Conservation (phyloP, 53 echinoderm and acorn worm species). For the Hippasteria phrygiana region DNA sequence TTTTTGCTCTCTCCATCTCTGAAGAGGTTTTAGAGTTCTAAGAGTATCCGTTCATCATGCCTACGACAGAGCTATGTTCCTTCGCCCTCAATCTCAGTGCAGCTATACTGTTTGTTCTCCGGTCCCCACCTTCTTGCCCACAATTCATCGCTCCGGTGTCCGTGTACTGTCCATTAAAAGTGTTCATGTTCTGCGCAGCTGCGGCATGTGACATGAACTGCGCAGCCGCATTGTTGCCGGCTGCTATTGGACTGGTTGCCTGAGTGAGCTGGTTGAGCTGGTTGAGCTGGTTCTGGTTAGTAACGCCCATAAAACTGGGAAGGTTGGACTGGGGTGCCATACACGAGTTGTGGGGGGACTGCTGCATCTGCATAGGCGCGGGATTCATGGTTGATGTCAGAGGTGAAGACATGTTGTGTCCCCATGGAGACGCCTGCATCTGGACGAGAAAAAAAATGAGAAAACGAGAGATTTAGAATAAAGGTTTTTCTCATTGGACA, state of each 20-base stretch:
- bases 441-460: conserved; percentile 42
- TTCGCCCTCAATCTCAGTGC: conserved; percentile 93
- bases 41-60: conserved; percentile 97
- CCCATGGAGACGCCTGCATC: conserved; percentile 96
- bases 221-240: conserved; percentile 65
- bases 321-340: conserved; percentile 95
- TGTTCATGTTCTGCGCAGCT: conserved; percentile 82
- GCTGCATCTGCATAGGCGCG: conserved; percentile 73
- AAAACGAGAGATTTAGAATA: not conserved
- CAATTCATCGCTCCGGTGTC: conserved; percentile 67
- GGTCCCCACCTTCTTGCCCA: conserved; percentile 76
- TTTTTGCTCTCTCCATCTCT: too few species aligned
- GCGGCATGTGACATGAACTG: conserved; percentile 67
- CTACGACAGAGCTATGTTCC: conserved; percentile 91
- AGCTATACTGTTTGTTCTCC: conserved; percentile 95
- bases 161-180: conserved; percentile 92
- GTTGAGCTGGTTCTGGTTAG: conserved; percentile 79
- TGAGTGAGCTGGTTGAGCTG: conserved; percentile 59
- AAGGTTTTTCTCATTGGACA: not conserved
- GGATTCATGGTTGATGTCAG: conserved; percentile 86
- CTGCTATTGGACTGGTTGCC: conserved; percentile 71
- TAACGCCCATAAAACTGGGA: conserved; percentile 97
- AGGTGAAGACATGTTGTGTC: conserved; percentile 93
- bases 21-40: too few species aligned
- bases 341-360: conserved; percentile 88